A percentile compares a stretch with the other conserved stretches of the same genome.
phyloP scores from a whole-genome alignment of 2,113 vertebrate genomes.

The Penelope pileata region DNA sequence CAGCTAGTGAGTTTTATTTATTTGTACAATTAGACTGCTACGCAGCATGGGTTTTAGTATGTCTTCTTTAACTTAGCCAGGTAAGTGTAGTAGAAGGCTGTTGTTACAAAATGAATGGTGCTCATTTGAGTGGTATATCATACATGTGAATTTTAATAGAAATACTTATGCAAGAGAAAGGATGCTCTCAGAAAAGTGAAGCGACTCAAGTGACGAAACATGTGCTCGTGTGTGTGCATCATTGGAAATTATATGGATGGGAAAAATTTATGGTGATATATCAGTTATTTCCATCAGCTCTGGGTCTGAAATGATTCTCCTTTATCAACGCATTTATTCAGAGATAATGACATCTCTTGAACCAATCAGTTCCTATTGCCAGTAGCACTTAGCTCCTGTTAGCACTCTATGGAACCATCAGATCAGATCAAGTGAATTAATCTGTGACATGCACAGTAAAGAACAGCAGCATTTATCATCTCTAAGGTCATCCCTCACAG shows the following conservation, averaged over 20 bases:
- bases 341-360: slow-evolving; percentile 50
- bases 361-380: slow-evolving; percentile 38
- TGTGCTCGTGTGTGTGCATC: background rate
- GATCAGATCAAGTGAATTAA: slow-evolving; percentile 45
- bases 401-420: slow-evolving; percentile 32
- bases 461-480: slow-evolving; percentile 42
- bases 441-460: background rate
- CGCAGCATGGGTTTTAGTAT: rapidly evolving
- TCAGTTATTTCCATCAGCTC: background rate
- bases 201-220: background rate
- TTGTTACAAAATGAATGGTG: background rate
- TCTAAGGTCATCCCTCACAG: background rate
- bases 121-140: background rate
- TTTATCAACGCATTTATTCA: slow-evolving; percentile 29
- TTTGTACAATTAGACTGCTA: rapidly evolving
- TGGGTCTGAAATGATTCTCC: slow-evolving; percentile 26
- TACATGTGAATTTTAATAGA: background rate
- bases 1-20: background rate
- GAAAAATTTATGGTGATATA: background rate
- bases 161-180: background rate
- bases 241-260: background rate
- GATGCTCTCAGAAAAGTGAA: background rate
- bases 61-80: background rate
- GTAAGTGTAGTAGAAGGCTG: background rate
- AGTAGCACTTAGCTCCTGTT: slow-evolving; percentile 48